Conservation (phyloP, 2,888 invertebrate species). For the Spodoptera exigua region DNA sequence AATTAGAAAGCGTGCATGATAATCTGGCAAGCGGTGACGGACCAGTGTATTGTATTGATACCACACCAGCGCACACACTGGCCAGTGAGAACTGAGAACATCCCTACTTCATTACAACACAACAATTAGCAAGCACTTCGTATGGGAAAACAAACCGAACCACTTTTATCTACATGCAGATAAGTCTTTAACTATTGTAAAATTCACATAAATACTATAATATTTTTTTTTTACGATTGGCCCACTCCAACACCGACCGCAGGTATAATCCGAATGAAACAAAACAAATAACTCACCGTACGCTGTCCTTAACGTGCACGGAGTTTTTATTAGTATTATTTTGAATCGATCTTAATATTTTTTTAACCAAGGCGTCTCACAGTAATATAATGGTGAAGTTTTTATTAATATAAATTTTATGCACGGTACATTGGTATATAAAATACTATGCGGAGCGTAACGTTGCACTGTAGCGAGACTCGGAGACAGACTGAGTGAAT, state of each 20-base stretch:
- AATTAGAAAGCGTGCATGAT: slow-evolving; percentile 84
- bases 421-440: slow-evolving; percentile 47
- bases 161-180: background rate
- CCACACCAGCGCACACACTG: slow-evolving; percentile 48
- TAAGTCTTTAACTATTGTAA: background rate
- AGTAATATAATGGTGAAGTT: slow-evolving; percentile 25
- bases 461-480: slow-evolving; percentile 70
- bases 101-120: slow-evolving; percentile 24
- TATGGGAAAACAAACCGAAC: background rate
- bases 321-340: slow-evolving; percentile 14
- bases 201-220: slow-evolving; percentile 1
- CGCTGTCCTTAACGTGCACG: slow-evolving; percentile 22
- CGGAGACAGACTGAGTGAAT: slow-evolving; percentile 80
- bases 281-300: slow-evolving; percentile 54
- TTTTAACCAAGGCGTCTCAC: slow-evolving; percentile 38
- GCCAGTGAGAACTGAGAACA: slow-evolving; percentile 42
- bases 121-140: slow-evolving; percentile 16
- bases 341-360: slow-evolving; percentile 3
- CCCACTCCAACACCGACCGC: slow-evolving; percentile 22
- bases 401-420: slow-evolving; percentile 35
- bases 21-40: slow-evolving; percentile 64
- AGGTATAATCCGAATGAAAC: slow-evolving; percentile 35
- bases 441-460: slow-evolving; percentile 58
- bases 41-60: slow-evolving; percentile 49
- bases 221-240: slow-evolving; percentile 10